Percentiles rank a stretch among this genome's conserved stretches.
phyloP scores from a whole-genome alignment of 2,888 invertebrate genomes.

The Acanthosepion pharaonis region DNA sequence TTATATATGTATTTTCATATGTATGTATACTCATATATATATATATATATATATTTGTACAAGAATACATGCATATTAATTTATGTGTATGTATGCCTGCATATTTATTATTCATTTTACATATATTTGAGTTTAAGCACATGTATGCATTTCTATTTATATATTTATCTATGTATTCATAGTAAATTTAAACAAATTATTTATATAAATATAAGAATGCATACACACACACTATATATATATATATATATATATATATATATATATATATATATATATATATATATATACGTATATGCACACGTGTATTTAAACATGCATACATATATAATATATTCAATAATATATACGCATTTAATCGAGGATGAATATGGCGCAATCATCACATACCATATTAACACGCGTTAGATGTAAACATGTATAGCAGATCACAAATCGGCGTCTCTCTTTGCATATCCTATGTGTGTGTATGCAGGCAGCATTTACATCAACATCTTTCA shows the following conservation, averaged over 20 bases:
- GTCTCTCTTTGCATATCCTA: not conserved
- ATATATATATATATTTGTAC: not conserved
- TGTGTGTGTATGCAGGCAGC: not conserved
- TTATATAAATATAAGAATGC: not conserved
- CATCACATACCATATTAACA: conserved; percentile 18
- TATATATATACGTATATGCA: not conserved
- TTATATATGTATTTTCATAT: not conserved
- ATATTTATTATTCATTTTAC: not conserved
- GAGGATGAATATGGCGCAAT: not conserved
- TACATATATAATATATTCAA: not conserved
- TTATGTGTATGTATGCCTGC: not conserved
- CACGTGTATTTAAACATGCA: not conserved
- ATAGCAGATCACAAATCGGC: not conserved
- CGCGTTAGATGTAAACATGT: conserved; percentile 33
- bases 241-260: not conserved
- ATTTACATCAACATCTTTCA: not conserved
- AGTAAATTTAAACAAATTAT: no score
- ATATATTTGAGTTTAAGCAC: no score
- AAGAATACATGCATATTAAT: no score
- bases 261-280: not conserved
- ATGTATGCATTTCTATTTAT: not conserved
- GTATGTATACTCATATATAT: not conserved
- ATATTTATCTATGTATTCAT: not conserved
- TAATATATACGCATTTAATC: not conserved
- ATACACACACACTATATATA: not conserved